Base-by-base conservation (phyloP, 2,797 vertebrate genomes). In the Psittacula echo region DNA sequence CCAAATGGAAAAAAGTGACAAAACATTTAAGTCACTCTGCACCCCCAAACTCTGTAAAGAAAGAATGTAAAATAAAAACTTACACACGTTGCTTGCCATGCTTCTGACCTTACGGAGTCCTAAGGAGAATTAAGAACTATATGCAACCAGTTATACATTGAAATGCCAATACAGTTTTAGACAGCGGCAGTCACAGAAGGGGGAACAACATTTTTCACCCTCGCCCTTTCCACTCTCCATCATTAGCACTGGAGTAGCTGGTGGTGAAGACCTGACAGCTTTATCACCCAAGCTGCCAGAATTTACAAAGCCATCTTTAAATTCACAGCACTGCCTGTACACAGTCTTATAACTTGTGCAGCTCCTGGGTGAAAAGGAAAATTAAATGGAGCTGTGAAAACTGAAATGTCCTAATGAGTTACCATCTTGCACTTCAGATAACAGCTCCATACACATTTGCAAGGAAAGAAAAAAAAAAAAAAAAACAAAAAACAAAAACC, bases 251-350 rank as follows among this genome's bases (percentile, higher is more conserved):
- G 30, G 37, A 75, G 56, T 32, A 83, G 62, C 77, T 89, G 71
- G 73, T 74, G 42, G 82, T 34, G 3, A 45, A 86, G 50, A 70
- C 45, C 67, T n/a, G 77, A 83, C 86, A 94, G 86, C 82, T 94
- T 89, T 89, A 89, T 74, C 89, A 82, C 76, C 85, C 56, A 68
- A 86, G 85, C 72, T 86, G 72, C 61, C 89, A 83, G 66, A 77
- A 77, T 78, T 82, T 70, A 86, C 85, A 89, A 78, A 89, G 72
- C 81, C 27, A n/a, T 37, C 67, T 73, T 51, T 37, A 85, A 89
- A 85, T 89, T 85, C 89, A 73, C 5, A 1, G 60, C 67, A 62
- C 60, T 30, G 81, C 48, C 81, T 62, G 54, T n/a, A 39, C 53
- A 71, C 9, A 32, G 47, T 51, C 75, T 72, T 61, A 8, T 23